Evolutionary conservation across 2,113 vertebrate genomes (phyloP).

Genomic region (Mohoua ochrocephala): DNA sequence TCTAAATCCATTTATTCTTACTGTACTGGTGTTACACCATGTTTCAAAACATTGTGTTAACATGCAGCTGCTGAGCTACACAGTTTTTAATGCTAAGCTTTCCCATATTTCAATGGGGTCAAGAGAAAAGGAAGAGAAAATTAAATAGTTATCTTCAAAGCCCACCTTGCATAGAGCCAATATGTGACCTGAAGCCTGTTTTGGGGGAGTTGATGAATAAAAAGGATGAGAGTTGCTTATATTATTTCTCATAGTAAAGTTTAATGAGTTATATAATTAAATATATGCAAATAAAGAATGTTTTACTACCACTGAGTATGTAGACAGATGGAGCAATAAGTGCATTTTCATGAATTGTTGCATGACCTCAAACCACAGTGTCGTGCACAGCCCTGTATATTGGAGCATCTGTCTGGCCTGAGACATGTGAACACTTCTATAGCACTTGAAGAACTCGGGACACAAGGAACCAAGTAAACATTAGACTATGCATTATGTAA

Average conservation of each 20-base stretch:
- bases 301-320: not conserved
- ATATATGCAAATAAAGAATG: not conserved
- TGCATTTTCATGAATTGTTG: not conserved
- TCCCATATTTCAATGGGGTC: not conserved
- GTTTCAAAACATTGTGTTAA: not conserved
- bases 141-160: slow-evolving; percentile 53
- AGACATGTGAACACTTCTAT: not conserved
- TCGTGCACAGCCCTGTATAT: not conserved
- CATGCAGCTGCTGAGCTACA: not conserved
- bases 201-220: not conserved
- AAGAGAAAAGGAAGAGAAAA: slow-evolving; percentile 24
- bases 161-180: not conserved
- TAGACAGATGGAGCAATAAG: not conserved
- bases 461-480: not conserved
- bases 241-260: not conserved
- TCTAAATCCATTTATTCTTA: not conserved
- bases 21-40: not conserved
- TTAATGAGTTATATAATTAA: not conserved
- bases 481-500: not conserved
- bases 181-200: not conserved
- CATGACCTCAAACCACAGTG: not conserved
- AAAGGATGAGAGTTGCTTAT: not conserved
- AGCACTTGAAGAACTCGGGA: not conserved
- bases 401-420: not conserved
- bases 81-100: not conserved